Base-by-base conservation (phyloP, 92 coral and sea anemone species). In the Galaxea fascicularis region DNA sequence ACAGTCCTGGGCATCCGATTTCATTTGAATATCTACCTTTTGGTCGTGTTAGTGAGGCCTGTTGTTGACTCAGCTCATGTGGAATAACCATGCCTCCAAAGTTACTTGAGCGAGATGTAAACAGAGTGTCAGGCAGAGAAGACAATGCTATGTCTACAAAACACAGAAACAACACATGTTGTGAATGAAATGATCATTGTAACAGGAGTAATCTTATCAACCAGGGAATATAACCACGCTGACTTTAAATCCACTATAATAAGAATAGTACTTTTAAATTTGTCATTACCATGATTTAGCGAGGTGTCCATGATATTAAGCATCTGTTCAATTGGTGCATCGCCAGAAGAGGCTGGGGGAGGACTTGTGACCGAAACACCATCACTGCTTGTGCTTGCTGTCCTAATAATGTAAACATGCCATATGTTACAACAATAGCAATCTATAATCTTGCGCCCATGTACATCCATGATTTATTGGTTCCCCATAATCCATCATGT, bases 41-140 rank as follows among this genome's bases (percentile, higher is more conserved):
- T 3, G 78, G 45, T 41, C 86, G 51, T 54, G 54, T 13, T 20
- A 74, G 31, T 62, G 66, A 41, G 4, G 69, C 77, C 77, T 85
- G 76, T 64, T 84, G 74, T 75, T 84, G 76, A 54, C 71, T 27
- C 21, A 53, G 54, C n/a, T 82, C 78, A 54, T 71, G 70, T 16
- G 78, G 86, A 41, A 82, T 82, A 18, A 71, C 70, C 22, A 66
- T 45, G 0, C 82, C 83, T 54, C 89, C 83, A 46, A 77, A 65
- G 28, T 62, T 76, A n/a, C 57, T 57, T 67, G 84, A 35, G 14
- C 83, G 83, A 77, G 90, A 77, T 10, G 98, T 94, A 44, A 96
- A 96, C 56, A 96, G 77, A 20, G 98, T 96, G 80, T 96, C 98
- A 28, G 98, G 98, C 29, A 92, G 85, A 6, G 93, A 90, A 20